phyloP scores from a whole-genome alignment of 2,797 vertebrate species.

The Gymnocypris eckloni region DNA sequence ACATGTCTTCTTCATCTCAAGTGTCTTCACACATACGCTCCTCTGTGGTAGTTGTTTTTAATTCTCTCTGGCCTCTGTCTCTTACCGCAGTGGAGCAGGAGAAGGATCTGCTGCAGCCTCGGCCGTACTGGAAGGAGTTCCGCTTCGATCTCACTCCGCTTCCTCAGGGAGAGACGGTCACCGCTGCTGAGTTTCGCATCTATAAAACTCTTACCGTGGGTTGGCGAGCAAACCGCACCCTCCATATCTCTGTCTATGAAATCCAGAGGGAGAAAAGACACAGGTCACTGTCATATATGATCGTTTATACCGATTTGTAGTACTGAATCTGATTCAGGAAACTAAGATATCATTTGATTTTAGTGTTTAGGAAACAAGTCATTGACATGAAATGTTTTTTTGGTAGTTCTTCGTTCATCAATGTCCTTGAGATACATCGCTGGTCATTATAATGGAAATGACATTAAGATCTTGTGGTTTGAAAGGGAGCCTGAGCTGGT shows the following conservation, averaged over 20 bases:
- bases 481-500: conserved; percentile 90
- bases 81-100: conserved; percentile 87
- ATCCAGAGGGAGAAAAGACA: conserved; percentile 82
- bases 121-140: conserved; percentile 97
- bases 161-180: conserved; percentile 88
- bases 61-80: conserved; percentile 4
- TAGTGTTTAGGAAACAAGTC: not conserved
- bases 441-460: not conserved
- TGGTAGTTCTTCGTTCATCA: too few relatives aligned
- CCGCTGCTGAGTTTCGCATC: conserved; percentile 91
- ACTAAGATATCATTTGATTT: not conserved
- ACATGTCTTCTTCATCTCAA: not conserved
- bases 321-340: not conserved
- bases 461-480: conserved; percentile 30
- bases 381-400: not conserved
- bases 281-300: conserved; percentile 74
- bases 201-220: conserved; percentile 85
- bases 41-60: not conserved
- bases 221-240: conserved; percentile 81
- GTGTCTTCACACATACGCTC: not conserved
- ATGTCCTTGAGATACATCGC: not conserved
- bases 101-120: conserved; percentile 83
- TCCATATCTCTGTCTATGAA: conserved; percentile 91
- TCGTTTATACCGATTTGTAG: not conserved
- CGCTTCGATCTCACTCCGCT: conserved; percentile 92